Evolutionary conservation across 1,140 invertebrate species (phyloP), one percentile per base, ranked within the genome.

Genomic region (Lepidurus arcticus): DNA sequence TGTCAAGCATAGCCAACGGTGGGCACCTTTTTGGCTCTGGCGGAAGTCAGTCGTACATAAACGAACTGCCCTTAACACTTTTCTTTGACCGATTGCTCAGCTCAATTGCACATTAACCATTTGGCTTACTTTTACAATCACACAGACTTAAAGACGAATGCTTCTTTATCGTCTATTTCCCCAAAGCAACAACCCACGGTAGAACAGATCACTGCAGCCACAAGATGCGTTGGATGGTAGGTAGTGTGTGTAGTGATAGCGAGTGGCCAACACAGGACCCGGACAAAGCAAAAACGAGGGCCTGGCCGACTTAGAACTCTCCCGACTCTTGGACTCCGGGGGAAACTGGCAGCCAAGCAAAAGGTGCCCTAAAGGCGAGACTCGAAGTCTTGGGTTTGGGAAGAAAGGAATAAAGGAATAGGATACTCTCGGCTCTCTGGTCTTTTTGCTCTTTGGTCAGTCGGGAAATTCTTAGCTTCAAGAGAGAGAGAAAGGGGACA

Each of bases 311-410:
- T 26, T 26, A 26, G 26, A 26, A 26, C 26, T 26, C 26, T 26
- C 26, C 26, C 26, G 26, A 26, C 26, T 26, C 26, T 26, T 26
- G 47, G 47, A 13, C 47, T 65, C 21, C 21, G 47, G 47, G 47
- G 47, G 47, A 65, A 21, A 13, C 21, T 26, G 26, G 26, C 26
- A 26, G 26, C 26, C 13, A 65, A 21, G 47, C 13, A 21, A 21
- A 65, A 65, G 47, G 47, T 65, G 47, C 47, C 47, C 47, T 21
- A 65, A 65, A 65, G 47, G 47, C 47, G 47, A 65, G 47, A 65
- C 47, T 65, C 21, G 47, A 21, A 65, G 21, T 65, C 21, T 21
- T 65, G 13, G 13, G 13, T 65, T 16, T 65, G 47, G 21, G 21
- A 65, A 13, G 11, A 65, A 65, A 21, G 11, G 47, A 65, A 65